These are phyloP conservation scores for Aphrophora alni DNA, from an alignment of 2,888 invertebrate genomes.

Conservation along the genomic window DNA sequence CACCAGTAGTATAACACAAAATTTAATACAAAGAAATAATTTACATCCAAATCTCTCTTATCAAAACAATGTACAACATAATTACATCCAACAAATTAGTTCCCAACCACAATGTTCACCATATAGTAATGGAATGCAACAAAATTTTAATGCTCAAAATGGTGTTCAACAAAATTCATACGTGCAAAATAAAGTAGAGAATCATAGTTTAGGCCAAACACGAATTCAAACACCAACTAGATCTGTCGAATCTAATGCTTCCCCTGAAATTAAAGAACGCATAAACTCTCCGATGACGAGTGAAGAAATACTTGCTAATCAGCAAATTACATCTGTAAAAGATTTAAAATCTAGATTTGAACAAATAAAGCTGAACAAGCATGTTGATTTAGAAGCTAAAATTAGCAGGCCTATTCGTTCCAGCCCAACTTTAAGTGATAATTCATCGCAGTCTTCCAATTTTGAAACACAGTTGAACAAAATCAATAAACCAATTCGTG, in stretches of 20 bases:
- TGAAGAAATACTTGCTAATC: conserved; percentile 51
- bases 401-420: background rate
- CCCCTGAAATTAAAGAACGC: conserved; percentile 30
- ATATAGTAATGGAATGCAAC: background rate
- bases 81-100: background rate
- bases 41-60: background rate
- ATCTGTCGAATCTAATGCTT: conserved; percentile 19
- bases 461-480: conserved; percentile 29
- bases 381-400: background rate
- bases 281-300: background rate
- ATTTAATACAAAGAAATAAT: conserved; percentile 16
- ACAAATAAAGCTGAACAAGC: conserved; percentile 56
- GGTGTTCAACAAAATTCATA: background rate
- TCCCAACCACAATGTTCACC: background rate
- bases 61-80: background rate
- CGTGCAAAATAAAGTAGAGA: conserved; percentile 30
- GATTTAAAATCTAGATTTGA: conserved; percentile 87
- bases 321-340: conserved; percentile 66
- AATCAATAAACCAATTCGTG: conserved; percentile 17
- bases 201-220: background rate
- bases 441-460: background rate
- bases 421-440: conserved; percentile 23
- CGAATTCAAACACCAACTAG: conserved; percentile 30
- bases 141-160: background rate
- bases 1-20: conserved; percentile 44